Evolutionary conservation across 2,113 vertebrate species (phyloP), one percentile per base, ranked within the genome.

Genomic region (Nicator chloris): DNA sequence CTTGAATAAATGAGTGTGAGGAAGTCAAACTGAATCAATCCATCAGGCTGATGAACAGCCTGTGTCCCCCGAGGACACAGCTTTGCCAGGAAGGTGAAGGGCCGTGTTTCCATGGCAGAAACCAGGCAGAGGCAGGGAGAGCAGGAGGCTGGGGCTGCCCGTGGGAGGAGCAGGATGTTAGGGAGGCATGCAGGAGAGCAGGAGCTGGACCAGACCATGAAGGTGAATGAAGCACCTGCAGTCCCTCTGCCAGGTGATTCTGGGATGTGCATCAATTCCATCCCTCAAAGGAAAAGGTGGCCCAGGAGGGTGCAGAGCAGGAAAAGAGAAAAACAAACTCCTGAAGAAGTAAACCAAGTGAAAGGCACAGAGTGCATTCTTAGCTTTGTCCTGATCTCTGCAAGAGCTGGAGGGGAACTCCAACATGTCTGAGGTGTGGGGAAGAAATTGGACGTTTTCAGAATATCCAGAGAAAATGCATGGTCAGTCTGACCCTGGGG

Each of bases 1-100:
- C 65, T 82, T 31, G 68, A 50, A 66, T 76, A 82, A 81, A 53
- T 88, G 47, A 4, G 18, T 8, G 3, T 56, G 88, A 84, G 61
- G 95, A 96, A 83, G 78, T 57, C 80, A 84, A 92, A 81, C 35
- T 7, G 47, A 82, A 86, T 86, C 65, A 64, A 86, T 89, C 78
- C 73, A 72, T 77, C 47, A 49, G 78, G 8, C 42, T 86, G 85
- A 81, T 0, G 5, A 71, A 37, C 61, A 91, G 81, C 33, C 69
- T 24, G 56, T 0, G 0, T 64, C 37, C 73, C 81, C 66, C 0
- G 3, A 39, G 88, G 90, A 85, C 61, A 60, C 9, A 7, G 37
- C n/a, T 49, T 86, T 3, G 0, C 59, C 44, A 63, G 64, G 66
- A 92, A 83, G 85, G 76, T 0, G 5, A 53, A 76, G 31, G 45